Evolutionary conservation across 2,113 vertebrate genomes (phyloP).

Genomic region (Onychostoma macrolepis): DNA sequence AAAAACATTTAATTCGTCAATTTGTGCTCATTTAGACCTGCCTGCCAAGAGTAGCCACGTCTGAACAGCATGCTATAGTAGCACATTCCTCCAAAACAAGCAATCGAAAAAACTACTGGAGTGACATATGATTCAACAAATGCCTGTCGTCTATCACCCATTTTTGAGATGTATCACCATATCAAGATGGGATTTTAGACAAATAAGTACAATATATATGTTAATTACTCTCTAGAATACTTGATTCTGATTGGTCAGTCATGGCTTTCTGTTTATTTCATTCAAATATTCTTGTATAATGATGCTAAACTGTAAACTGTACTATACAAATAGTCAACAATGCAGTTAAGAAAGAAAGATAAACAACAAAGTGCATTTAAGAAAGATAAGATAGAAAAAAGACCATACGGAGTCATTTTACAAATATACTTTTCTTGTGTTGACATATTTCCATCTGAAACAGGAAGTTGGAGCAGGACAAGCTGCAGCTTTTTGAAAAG

Average conservation of each 20-base stretch:
- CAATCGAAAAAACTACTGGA: background rate
- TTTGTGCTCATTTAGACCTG: background rate
- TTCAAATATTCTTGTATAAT: background rate
- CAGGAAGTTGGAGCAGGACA: background rate
- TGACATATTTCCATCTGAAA: background rate
- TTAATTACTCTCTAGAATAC: background rate
- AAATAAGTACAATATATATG: background rate
- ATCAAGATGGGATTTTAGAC: background rate
- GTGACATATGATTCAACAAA: conserved; percentile 6
- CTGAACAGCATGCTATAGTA: background rate
- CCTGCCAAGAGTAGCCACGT: background rate
- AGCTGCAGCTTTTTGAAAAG: background rate
- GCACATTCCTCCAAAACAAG: background rate
- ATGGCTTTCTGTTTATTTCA: background rate
- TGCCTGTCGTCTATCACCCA: background rate
- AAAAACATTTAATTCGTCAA: conserved; percentile 5
- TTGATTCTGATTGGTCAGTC: background rate
- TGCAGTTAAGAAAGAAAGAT: background rate
- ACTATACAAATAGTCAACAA: background rate
- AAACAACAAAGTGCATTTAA: background rate
- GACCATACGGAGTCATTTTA: background rate
- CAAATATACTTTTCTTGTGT: background rate
- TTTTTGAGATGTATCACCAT: background rate
- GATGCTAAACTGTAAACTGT: background rate
- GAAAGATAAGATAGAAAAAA: background rate